phyloP scores from a whole-genome alignment of 2,888 invertebrate genomes.

The Myathropa florea region DNA sequence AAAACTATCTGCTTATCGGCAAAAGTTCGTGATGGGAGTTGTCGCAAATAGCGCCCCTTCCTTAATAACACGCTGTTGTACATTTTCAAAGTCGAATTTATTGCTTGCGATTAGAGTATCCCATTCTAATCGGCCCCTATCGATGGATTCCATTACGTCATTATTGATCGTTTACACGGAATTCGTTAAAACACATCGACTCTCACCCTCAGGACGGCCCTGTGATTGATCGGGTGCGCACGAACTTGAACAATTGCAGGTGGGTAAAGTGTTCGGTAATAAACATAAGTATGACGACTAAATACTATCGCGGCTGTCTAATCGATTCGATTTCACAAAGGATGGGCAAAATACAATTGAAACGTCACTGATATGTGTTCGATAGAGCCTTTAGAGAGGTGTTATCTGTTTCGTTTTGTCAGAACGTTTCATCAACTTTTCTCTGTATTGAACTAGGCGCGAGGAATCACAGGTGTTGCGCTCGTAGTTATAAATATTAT shows the following conservation, averaged over 20 bases:
- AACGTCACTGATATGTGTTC: slow-evolving; percentile 15
- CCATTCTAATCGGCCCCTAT: neutral
- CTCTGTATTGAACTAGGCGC: slow-evolving; percentile 5
- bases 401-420: neutral
- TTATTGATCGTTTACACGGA: neutral
- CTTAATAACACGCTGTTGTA: neutral
- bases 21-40: neutral
- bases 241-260: slow-evolving; percentile 9
- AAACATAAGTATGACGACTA: neutral
- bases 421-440: neutral
- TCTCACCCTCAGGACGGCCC: neutral
- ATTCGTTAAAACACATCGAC: neutral
- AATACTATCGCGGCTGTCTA: neutral
- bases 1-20: neutral
- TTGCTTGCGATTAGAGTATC: neutral
- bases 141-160: neutral
- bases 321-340: neutral
- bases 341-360: slow-evolving; percentile 10
- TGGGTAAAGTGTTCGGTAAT: slow-evolving; percentile 1
- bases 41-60: neutral
- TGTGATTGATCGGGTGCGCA: neutral
- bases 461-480: neutral
- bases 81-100: neutral
- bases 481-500: slow-evolving; percentile 13
- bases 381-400: neutral